Evolutionary conservation across 2,888 invertebrate genomes (phyloP).

Genomic region (Calephelis perditalis): DNA sequence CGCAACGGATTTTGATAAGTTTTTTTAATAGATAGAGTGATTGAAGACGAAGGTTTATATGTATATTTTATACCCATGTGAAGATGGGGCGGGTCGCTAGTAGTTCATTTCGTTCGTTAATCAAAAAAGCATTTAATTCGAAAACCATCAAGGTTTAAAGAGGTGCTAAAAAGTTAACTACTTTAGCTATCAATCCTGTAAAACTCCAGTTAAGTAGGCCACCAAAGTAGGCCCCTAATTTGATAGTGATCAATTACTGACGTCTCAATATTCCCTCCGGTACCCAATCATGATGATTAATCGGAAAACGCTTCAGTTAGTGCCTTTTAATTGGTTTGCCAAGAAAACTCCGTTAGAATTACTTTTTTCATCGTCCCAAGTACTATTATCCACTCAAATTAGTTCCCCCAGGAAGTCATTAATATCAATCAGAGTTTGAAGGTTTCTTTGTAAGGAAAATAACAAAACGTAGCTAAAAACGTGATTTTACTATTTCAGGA

Average conservation of each 20-base stretch:
- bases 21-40: too few relatives aligned
- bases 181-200: constrained; percentile 18
- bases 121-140: too few relatives aligned
- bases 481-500: background rate
- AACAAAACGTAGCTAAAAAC: constrained; percentile 27
- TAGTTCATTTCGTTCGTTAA: too few relatives aligned
- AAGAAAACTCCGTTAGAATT: constrained; percentile 39
- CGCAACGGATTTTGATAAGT: too few relatives aligned
- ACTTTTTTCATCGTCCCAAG: constrained; percentile 69
- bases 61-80: too few relatives aligned
- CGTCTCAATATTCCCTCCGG: constrained; percentile 28
- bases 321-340: constrained; percentile 29
- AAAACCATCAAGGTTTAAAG: background rate
- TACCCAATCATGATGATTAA: constrained; percentile 30
- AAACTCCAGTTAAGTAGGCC: constrained; percentile 16
- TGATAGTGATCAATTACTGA: constrained; percentile 26
- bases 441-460: constrained; percentile 37
- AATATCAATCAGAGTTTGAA: constrained; percentile 70
- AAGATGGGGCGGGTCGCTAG: too few relatives aligned
- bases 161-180: constrained; percentile 1
- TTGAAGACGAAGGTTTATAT: too few relatives aligned
- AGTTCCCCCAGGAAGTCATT: constrained; percentile 66
- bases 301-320: constrained; percentile 25
- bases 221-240: constrained; percentile 26
- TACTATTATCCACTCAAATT: constrained; percentile 74